Percentiles rank a stretch among this genome's conserved stretches.
Evolutionary conservation across 2,113 vertebrate genomes (phyloP).

Genomic region (Anarhynchus alexandrinus): DNA sequence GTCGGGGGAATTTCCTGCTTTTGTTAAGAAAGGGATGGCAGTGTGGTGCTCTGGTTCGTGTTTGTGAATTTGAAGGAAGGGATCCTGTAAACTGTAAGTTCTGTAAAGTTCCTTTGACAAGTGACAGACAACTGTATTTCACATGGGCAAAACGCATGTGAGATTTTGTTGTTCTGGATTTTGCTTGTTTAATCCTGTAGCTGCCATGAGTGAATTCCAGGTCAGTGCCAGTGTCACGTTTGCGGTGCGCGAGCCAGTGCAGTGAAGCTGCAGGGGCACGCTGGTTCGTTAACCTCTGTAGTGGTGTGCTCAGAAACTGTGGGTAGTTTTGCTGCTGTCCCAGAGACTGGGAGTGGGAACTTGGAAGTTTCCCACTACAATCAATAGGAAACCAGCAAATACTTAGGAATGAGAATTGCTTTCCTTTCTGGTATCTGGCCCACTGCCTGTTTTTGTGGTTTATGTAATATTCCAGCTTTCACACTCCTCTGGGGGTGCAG

Average conservation of each 20-base stretch:
- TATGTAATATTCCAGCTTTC: conserved; percentile 1
- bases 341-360: not conserved
- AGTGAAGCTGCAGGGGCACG: not conserved
- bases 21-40: not conserved
- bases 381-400: conserved; percentile 39
- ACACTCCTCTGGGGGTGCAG: not conserved
- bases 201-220: not conserved
- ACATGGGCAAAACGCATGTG: not conserved
- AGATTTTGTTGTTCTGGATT: not conserved
- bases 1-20: not conserved
- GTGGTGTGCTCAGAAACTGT: not conserved
- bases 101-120: not conserved
- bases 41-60: not conserved
- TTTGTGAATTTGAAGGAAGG: conserved; percentile 18
- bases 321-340: not conserved
- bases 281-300: not conserved
- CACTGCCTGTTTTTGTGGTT: not conserved
- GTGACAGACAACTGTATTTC: not conserved
- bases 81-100: not conserved
- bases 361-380: conserved; percentile 32
- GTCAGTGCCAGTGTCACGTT: not conserved
- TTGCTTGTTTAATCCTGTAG: not conserved
- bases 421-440: conserved; percentile 10
- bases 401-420: conserved; percentile 16
- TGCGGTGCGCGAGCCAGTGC: not conserved